Conservation (phyloP, 2,888 invertebrate genomes). For the Brachypterus glaber region DNA sequence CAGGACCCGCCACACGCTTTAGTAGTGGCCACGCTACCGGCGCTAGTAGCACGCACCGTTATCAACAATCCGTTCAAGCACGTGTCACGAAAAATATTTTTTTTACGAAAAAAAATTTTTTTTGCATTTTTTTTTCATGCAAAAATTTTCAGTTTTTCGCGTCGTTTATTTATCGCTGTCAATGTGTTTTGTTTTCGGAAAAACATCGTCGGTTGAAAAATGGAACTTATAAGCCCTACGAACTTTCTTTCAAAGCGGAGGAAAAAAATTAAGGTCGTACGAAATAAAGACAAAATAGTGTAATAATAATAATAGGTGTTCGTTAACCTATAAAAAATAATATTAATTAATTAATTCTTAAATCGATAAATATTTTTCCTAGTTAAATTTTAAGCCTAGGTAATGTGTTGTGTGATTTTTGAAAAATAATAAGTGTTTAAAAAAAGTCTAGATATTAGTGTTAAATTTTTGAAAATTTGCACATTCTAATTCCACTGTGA, state of each 20-base stretch:
- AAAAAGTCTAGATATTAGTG: no score
- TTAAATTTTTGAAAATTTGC: no score
- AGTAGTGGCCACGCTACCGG: slow-evolving; percentile 29
- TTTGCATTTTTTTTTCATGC: background rate
- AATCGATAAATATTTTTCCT: no score
- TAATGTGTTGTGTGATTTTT: no score
- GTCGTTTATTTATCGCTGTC: no score
- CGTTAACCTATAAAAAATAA: no score
- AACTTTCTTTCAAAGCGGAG: slow-evolving; percentile 19
- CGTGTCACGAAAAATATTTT: slow-evolving; percentile 9
- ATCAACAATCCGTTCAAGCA: slow-evolving; percentile 16
- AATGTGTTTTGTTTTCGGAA: background rate
- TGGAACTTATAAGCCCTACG: slow-evolving; percentile 13
- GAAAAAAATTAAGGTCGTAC: slow-evolving; percentile 20
- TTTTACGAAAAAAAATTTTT: background rate
- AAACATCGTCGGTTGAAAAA: slow-evolving; percentile 9
- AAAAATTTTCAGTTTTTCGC: background rate
- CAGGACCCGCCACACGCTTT: slow-evolving; percentile 22
- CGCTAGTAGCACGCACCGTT: slow-evolving; percentile 20
- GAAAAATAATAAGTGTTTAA: no score
- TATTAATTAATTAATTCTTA: no score
- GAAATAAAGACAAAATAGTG: no score
- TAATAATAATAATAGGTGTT: no score
- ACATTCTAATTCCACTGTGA: slow-evolving; percentile 21
- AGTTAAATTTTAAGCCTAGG: no score